Evolutionary conservation across 2,113 vertebrate species (phyloP), one percentile per base, ranked within the genome.

Genomic region (Hypomesus transpacificus): DNA sequence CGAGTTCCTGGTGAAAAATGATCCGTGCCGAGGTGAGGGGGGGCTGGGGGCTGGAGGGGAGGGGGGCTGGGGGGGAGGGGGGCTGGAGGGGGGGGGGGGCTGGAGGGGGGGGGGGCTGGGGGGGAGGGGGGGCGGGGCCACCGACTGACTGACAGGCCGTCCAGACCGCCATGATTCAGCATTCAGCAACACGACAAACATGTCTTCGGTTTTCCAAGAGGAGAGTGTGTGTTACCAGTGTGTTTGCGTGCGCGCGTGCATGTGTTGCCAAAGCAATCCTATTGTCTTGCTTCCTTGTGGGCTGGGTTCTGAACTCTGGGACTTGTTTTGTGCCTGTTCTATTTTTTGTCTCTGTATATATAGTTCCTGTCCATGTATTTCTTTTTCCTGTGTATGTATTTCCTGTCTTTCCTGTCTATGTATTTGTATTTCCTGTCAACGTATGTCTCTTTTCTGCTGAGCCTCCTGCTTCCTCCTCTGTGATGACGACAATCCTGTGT

Each of bases 1-100:
- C 77, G 97, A 99, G 87, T 99, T 99, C 88, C 89, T 99, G 66
- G 97, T 99, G 88, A 99, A 98, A 92, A 98, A 99, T 1, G 97
- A 99, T 88, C 97, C 97, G 8, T 99, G 97, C 89, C 91, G 97
- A 93, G 97, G 97, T 99, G 94, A 82, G 88, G 31, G 16, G 22
- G 18, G 31, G 26, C 9, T 2, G 39, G 39, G 39, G 34, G 34
- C 7, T 1, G n/a, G n/a, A n/a, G n/a, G 31, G 31, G 31, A 7
- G 31, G 31, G 31, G 31, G 31, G 31, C 6, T 1, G 31, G 31
- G 31, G 31, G 5, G 9, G 1, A 11, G 39, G 39, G 9, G 1
- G 9, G n/a, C n/a, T n/a, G 39, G 24, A 26, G 7, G 39, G 39
- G n/a, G 39, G 39, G 39, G 1, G 39, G 39, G 39, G 39, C 39